These are phyloP conservation scores for Contarinia nasturtii DNA, from an alignment of 1,140 invertebrate species.

Conservation along the genomic window DNA sequence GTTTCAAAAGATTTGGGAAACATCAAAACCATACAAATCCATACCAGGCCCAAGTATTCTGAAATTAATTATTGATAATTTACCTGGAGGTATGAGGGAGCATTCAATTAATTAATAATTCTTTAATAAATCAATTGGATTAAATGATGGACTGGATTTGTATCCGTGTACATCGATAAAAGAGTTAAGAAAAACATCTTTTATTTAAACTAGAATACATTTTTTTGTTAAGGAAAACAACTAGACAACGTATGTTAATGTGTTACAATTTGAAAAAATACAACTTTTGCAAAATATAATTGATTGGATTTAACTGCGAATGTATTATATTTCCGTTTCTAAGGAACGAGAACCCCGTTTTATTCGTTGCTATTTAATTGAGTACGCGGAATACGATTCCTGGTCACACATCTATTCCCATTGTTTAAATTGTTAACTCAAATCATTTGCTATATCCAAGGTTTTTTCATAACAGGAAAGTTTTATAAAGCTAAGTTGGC, in stretches of 20 bases:
- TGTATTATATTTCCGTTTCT: no score
- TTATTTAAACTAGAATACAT: not conserved
- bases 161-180: not conserved
- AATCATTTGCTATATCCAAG: not conserved
- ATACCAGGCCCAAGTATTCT: slow-evolving; percentile 6
- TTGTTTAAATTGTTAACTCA: not conserved
- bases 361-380: no score
- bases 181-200: not conserved
- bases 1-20: slow-evolving; percentile 5
- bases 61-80: slow-evolving; percentile 2
- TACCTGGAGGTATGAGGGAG: slow-evolving; percentile 16
- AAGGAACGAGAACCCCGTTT: not conserved
- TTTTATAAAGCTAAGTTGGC: not conserved
- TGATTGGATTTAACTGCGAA: no score
- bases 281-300: not conserved
- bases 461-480: not conserved
- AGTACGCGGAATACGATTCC: not conserved
- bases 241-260: not conserved
- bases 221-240: not conserved
- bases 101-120: not conserved
- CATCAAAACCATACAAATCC: slow-evolving; percentile 5
- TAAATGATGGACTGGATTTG: not conserved
- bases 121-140: not conserved
- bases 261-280: not conserved
- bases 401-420: not conserved